phyloP scores from a whole-genome alignment of 2,888 invertebrate genomes.

The Ypsolopha sequella region DNA sequence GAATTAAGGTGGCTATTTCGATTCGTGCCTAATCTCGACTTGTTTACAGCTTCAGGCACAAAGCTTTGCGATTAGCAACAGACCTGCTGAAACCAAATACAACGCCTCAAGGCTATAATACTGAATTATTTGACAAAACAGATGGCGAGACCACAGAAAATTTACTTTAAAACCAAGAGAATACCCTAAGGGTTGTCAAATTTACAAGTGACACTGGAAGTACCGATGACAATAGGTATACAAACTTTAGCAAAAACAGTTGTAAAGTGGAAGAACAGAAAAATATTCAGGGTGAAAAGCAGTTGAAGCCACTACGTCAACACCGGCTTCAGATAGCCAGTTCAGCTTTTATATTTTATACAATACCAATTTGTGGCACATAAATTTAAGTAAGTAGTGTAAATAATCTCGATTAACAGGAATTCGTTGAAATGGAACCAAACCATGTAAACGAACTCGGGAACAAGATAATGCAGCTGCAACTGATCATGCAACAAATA shows the following conservation, averaged over 20 bases:
- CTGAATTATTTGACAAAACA: background rate
- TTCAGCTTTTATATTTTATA: constrained; percentile 10
- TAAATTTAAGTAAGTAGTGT: no score
- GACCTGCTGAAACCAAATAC: background rate
- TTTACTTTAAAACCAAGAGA: background rate
- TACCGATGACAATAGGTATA: background rate
- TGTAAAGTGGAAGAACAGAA: background rate
- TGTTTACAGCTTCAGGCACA: background rate
- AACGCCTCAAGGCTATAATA: background rate
- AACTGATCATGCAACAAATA: constrained; percentile 8
- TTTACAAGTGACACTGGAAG: background rate
- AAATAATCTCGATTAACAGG: no score
- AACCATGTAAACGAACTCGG: no score
- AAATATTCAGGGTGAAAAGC: background rate
- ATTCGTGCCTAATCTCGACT: constrained; percentile 3
- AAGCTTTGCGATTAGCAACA: background rate
- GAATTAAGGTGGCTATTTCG: constrained; percentile 2
- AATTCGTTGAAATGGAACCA: no score
- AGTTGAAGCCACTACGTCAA: background rate
- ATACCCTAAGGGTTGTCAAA: background rate
- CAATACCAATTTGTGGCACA: no score
- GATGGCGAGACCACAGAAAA: background rate
- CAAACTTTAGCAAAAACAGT: background rate
- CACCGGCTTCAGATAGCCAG: constrained; percentile 27
- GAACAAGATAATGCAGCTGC: constrained; percentile 1